These are phyloP conservation scores for Drosophila acutilabella DNA, from an alignment of 2,888 invertebrate species.

Conservation along the genomic window DNA sequence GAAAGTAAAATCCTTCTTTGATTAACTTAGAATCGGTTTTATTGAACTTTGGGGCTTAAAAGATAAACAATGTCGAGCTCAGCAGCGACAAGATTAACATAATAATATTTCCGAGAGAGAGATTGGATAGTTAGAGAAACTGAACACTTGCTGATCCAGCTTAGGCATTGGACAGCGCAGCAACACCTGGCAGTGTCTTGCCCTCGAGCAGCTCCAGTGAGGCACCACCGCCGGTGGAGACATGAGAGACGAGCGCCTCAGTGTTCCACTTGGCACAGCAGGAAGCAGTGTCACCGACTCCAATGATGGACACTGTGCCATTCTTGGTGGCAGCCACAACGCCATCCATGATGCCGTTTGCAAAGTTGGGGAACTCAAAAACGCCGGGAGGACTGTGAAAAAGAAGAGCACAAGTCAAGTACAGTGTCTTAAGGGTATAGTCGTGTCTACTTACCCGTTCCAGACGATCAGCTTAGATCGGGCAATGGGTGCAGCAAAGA, in stretches of 20 bases:
- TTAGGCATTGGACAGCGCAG: conserved; percentile 87
- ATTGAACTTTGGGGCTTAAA: conserved; percentile 61
- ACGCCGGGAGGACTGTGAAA: conserved; percentile 95
- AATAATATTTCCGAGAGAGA: conserved; percentile 43
- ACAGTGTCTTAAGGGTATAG: neutral
- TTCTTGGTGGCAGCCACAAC: conserved; percentile 94
- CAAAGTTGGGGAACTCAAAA: conserved; percentile 98
- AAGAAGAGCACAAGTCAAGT: neutral
- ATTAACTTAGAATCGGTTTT: conserved; percentile 43
- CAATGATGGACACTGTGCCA: conserved; percentile 96
- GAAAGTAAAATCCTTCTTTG: neutral
- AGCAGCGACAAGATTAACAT: conserved; percentile 45
- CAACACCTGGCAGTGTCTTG: conserved; percentile 94
- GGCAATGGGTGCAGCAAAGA: conserved; percentile 93
- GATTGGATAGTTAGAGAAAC: conserved; percentile 6
- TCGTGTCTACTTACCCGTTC: conserved; percentile 92
- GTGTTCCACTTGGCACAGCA: conserved; percentile 98
- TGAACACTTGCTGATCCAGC: conserved; percentile 5
- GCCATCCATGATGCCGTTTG: conserved; percentile 96
- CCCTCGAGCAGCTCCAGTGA: conserved; percentile 96
- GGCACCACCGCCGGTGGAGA: conserved; percentile 97
- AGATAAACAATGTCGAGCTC: conserved; percentile 33
- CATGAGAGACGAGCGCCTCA: conserved; percentile 97
- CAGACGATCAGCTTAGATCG: conserved; percentile 98
- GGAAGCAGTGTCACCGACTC: conserved; percentile 98